Conservation (phyloP, 1,140 invertebrate species). For the Euura lappo region DNA sequence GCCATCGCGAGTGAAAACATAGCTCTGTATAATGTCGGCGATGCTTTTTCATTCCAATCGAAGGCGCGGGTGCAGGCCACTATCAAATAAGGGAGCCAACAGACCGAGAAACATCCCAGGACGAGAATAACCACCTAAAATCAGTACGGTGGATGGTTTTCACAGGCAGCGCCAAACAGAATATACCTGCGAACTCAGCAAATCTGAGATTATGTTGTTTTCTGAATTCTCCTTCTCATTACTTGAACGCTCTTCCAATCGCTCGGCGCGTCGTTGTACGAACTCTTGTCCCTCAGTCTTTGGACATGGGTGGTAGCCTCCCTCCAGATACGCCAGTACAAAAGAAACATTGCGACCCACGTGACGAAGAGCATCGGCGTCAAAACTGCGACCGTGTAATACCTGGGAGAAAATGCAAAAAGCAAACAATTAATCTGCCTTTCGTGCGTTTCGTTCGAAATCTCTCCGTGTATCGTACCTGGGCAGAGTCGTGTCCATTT, state of each 20-base stretch:
- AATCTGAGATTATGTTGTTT: neutral
- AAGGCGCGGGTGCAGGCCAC: constrained; percentile 68
- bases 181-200: neutral
- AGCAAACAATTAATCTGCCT: neutral
- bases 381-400: constrained; percentile 70
- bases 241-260: constrained; percentile 77
- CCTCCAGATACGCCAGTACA: constrained; percentile 78
- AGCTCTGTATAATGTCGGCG: constrained; percentile 67
- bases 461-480: constrained; percentile 23
- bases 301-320: constrained; percentile 73
- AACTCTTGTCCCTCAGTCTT: constrained; percentile 59
- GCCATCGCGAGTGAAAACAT: constrained; percentile 74
- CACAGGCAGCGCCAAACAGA: neutral
- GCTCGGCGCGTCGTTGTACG: constrained; percentile 39
- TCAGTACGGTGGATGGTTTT: neutral
- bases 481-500: constrained; percentile 60
- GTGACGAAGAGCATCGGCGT: constrained; percentile 72
- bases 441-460: constrained; percentile 11
- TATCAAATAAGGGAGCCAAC: constrained; percentile 77
- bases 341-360: constrained; percentile 72
- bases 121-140: constrained; percentile 75
- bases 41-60: constrained; percentile 56
- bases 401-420: constrained; percentile 28
- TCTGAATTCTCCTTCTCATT: constrained; percentile 16
- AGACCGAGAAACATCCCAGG: constrained; percentile 75